Evolutionary conservation across 2,888 invertebrate genomes (phyloP).

Genomic region (Pammene fasciana): DNA sequence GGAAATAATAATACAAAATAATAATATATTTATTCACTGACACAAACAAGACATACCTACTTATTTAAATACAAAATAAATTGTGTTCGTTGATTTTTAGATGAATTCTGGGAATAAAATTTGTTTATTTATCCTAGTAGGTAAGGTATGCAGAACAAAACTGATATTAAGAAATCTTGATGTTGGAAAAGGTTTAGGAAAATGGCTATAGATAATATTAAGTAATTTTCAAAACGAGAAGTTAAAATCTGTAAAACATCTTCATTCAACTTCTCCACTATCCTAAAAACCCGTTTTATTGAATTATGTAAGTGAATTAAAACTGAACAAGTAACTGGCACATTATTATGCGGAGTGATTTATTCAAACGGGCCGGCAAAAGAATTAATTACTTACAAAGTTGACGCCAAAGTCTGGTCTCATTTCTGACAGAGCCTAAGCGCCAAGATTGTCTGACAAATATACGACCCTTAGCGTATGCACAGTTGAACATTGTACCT

Average conservation of each 20-base stretch:
- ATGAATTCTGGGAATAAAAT: no score
- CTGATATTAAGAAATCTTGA: no score
- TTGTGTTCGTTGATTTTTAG: no score
- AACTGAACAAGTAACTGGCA: constrained; percentile 35
- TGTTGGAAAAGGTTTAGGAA: no score
- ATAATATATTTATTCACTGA: no score
- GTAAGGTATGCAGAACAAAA: no score
- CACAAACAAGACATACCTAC: no score
- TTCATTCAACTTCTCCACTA: constrained; percentile 19
- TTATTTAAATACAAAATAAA: no score
- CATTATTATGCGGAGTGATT: constrained; percentile 55
- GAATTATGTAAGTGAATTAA: constrained; percentile 32
- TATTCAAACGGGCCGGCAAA: constrained; percentile 64
- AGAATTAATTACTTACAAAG: constrained; percentile 69
- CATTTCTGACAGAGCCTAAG: neutral
- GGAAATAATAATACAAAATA: no score
- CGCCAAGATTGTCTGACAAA: neutral
- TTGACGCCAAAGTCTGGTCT: constrained; percentile 9
- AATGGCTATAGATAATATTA: neutral
- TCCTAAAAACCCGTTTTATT: constrained; percentile 27
- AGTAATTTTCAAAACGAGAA: neutral
- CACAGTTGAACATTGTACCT: neutral
- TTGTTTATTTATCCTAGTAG: no score
- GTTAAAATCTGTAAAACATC: constrained; percentile 23
- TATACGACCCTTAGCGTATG: neutral